Conservation (phyloP, 1,140 invertebrate species). For the Eulimnadia texana region DNA sequence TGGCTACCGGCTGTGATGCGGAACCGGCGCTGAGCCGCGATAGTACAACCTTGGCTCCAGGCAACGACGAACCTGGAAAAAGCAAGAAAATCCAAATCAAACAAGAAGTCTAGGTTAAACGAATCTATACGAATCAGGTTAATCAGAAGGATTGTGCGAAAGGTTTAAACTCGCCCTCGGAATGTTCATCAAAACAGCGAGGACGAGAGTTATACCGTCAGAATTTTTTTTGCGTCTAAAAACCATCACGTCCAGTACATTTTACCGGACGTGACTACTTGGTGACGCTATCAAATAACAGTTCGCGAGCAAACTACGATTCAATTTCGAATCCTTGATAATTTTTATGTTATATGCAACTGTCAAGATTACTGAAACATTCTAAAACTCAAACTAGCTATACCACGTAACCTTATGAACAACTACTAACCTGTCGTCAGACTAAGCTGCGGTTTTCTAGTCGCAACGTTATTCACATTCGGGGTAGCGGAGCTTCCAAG, state of each 20-base stretch:
- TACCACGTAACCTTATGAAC: background rate
- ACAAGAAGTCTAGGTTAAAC: background rate
- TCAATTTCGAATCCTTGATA: too few relatives aligned
- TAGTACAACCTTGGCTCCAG: too few relatives aligned
- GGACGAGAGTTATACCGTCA: constrained; percentile 9
- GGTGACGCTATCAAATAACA: background rate
- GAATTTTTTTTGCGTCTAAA: background rate
- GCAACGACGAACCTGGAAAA: too few relatives aligned
- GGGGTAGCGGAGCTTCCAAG: too few relatives aligned
- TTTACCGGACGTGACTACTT: constrained; percentile 4
- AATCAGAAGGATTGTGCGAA: background rate
- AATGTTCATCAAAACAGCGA: background rate
- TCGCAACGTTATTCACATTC: too few relatives aligned
- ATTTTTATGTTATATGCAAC: too few relatives aligned
- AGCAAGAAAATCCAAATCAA: background rate
- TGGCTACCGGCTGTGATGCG: too few relatives aligned
- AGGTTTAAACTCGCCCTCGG: constrained; percentile 9
- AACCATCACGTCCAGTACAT: background rate
- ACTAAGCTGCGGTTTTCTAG: background rate
- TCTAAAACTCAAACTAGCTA: background rate
- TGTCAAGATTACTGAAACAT: too few relatives aligned
- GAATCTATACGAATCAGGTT: too few relatives aligned
- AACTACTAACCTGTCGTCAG: background rate
- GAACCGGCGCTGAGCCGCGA: too few relatives aligned
- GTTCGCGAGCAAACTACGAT: too few relatives aligned